Evolutionary conservation across 2,888 invertebrate species (phyloP).

Genomic region (Deilephila porcellus): DNA sequence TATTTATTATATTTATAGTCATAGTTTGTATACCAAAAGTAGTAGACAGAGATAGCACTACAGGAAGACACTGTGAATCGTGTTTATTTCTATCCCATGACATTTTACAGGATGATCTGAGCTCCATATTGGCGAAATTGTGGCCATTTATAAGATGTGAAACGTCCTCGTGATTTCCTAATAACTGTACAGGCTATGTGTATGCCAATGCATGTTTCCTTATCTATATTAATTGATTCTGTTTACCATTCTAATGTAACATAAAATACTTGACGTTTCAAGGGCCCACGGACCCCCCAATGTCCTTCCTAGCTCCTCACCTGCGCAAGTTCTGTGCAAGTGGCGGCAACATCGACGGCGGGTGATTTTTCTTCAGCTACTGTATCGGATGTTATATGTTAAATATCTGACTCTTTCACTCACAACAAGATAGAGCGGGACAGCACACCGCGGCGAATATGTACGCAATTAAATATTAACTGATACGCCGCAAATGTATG

Average conservation of each 20-base stretch:
- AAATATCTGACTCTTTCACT: constrained; percentile 30
- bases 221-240: neutral
- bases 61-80: too few relatives aligned
- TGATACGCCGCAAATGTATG: constrained; percentile 22
- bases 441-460: neutral
- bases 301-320: neutral
- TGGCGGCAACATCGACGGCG: constrained; percentile 22
- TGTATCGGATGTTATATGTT: constrained; percentile 31
- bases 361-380: constrained; percentile 29
- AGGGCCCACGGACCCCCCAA: neutral
- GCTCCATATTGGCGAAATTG: too few relatives aligned
- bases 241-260: neutral
- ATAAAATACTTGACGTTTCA: neutral
- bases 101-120: too few relatives aligned
- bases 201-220: neutral
- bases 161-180: too few relatives aligned
- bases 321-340: neutral
- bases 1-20: too few relatives aligned
- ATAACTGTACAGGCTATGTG: too few relatives aligned
- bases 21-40: too few relatives aligned
- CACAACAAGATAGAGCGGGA: constrained; percentile 17
- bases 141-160: too few relatives aligned
- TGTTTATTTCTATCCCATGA: too few relatives aligned
- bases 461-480: constrained; percentile 30
- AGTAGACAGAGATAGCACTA: too few relatives aligned